Evolutionary conservation across 2,113 vertebrate species (phyloP), one percentile per base, ranked within the genome.

Genomic region (Oreocharis arfaki): DNA sequence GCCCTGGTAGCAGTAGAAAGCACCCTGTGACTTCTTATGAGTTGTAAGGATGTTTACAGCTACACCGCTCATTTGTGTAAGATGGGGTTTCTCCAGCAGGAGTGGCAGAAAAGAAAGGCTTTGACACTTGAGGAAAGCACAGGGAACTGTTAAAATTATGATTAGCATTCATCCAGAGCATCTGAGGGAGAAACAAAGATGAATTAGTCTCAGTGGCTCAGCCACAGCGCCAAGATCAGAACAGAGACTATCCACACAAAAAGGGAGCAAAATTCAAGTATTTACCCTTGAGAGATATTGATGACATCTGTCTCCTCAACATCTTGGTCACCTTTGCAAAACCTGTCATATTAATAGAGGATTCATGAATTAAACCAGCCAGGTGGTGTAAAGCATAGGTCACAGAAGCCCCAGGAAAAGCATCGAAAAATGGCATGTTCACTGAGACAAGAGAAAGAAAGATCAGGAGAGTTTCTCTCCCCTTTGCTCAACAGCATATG

Each of bases 331-430:
- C 80, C 92, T 93, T 89, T 88, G 84, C 56, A 91, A 24, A 93
- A 53, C 39, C 50, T 91, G 71, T 94, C 68, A 65, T 63, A 95
- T 74, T 94, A 88, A 68, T 60, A 90, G 76, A 81, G 71, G 68
- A 83, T 27, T 93, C 56, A 70, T 71, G 76, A 91, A 92, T 90
- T 94, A 89, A 96, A 91, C 74, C 59, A 71, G 70, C 67, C 81
- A 93, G 92, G 85, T 97, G 90, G 94, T 91, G 15, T 83, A 91
- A 95, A 83, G 46, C 57, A 82, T 28, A 95, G 92, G 94, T 89
- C 95, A 89, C 47, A 87, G 80, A 75, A 88, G 52, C 60, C 79
- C 64, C 41, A 59, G 61, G 60, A 95, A 86, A 81, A 82, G 19
- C 79, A 71, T 78, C 26, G 71, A 80, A 85, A 90, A 90, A 87